A percentile compares a stretch with the other conserved stretches of the same genome.
Conservation (phyloP, 2,888 invertebrate genomes). For the Cataglyphis altisquamis region DNA sequence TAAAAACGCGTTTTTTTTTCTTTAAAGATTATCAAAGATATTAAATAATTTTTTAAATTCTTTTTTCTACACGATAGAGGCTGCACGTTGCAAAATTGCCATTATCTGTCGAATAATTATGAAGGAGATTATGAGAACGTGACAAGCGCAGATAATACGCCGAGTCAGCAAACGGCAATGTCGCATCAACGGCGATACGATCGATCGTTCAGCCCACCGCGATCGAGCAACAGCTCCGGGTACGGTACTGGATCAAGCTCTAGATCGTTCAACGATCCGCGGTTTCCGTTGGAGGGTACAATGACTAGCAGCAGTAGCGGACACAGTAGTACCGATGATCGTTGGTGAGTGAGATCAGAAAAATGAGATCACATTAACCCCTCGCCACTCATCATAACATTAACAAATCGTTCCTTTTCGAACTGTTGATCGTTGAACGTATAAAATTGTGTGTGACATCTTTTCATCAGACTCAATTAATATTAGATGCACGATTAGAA, state of each 20-base stretch:
- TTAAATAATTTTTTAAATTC: background rate
- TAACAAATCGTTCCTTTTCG: constrained; percentile 28
- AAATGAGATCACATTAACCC: constrained; percentile 20
- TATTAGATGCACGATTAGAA: background rate
- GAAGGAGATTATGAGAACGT: constrained; percentile 91
- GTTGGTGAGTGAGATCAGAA: constrained; percentile 87
- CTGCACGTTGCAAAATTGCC: constrained; percentile 89
- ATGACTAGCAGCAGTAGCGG: constrained; percentile 89
- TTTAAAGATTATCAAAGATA: background rate
- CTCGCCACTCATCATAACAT: constrained; percentile 7
- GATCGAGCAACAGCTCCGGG: constrained; percentile 94
- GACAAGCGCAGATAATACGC: constrained; percentile 86
- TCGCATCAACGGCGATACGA: constrained; percentile 91
- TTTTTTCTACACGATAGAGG: constrained; percentile 85
- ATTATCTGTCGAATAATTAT: constrained; percentile 88
- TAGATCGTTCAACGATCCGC: constrained; percentile 85
- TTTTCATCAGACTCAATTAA: background rate
- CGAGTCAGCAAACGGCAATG: constrained; percentile 86
- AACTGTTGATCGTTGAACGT: constrained; percentile 59
- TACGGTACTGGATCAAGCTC: constrained; percentile 91
- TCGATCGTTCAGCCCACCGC: constrained; percentile 92
- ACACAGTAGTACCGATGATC: constrained; percentile 89
- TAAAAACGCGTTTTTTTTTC: background rate
- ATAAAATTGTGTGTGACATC: background rate
- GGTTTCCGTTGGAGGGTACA: constrained; percentile 87